A percentile compares a stretch with the other conserved stretches of the same genome.
phyloP scores from a whole-genome alignment of 2,797 vertebrate genomes.

The Myotis myotis region DNA sequence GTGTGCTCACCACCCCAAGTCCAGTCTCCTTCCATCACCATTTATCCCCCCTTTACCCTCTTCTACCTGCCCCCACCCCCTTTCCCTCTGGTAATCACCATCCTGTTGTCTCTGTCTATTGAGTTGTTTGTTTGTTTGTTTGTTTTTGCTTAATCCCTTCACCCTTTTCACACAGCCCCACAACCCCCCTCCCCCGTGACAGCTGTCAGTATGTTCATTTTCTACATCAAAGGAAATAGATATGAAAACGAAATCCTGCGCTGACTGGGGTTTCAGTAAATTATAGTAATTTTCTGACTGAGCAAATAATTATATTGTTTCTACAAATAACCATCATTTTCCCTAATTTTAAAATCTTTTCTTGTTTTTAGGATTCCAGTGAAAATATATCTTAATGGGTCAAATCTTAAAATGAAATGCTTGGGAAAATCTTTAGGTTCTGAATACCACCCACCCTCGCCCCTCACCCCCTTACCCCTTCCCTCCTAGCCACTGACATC shows the following conservation, averaged over 20 bases:
- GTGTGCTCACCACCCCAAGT: background rate
- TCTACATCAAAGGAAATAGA: slow-evolving; percentile 26
- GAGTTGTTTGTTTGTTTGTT: background rate
- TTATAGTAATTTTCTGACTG: slow-evolving; percentile 59
- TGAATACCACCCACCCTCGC: background rate
- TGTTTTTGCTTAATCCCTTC: background rate
- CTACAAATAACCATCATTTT: slow-evolving; percentile 53
- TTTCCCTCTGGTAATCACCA: background rate
- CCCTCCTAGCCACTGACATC: background rate
- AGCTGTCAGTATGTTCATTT: background rate
- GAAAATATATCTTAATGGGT: slow-evolving; percentile 37
- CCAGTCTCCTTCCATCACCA: background rate
- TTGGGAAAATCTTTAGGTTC: background rate
- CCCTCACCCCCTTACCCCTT: background rate
- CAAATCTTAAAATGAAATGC: slow-evolving; percentile 16
- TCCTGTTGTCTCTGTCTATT: background rate
- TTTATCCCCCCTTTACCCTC: background rate
- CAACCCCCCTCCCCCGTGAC: background rate
- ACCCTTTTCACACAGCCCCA: background rate
- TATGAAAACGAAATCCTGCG: slow-evolving; percentile 31
- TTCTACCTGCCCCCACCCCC: background rate
- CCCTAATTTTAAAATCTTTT: background rate
- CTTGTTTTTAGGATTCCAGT: slow-evolving; percentile 48
- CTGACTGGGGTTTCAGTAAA: slow-evolving; percentile 40
- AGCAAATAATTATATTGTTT: slow-evolving; percentile 64